Evolutionary conservation across 2,113 vertebrate species (phyloP).

Genomic region (Recurvirostra avosetta): DNA sequence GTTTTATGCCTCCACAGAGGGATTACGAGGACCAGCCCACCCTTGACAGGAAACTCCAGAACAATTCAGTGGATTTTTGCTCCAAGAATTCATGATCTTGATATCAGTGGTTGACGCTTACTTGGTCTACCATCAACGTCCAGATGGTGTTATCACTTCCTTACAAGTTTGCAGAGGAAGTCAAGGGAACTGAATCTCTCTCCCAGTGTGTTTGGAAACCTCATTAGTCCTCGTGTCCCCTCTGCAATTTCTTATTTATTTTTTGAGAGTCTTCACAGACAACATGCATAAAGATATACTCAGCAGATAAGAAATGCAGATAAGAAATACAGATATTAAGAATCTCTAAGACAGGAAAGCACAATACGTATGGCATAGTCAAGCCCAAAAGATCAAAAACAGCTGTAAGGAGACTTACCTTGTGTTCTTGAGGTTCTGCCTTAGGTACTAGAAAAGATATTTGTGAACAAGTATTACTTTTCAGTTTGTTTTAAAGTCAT

Average conservation of each 20-base stretch:
- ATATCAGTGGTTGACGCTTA: not conserved
- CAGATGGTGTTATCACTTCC: not conserved
- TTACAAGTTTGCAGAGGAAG: not conserved
- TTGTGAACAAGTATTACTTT: not conserved
- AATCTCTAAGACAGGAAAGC: not conserved
- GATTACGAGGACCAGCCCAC: not conserved
- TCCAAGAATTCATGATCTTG: not conserved
- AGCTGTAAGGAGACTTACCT: not conserved
- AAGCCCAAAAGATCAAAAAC: not conserved
- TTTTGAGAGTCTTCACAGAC: not conserved
- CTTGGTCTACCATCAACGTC: not conserved
- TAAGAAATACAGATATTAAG: not conserved
- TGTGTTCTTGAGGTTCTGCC: not conserved
- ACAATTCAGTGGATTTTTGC: not conserved
- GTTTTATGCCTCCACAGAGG: not conserved
- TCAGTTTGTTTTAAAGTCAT: not conserved
- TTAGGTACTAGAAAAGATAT: conserved; percentile 21
- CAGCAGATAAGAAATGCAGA: not conserved
- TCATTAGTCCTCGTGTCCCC: not conserved
- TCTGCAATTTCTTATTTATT: not conserved
- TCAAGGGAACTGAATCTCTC: not conserved
- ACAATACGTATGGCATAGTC: not conserved
- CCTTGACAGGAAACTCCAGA: not conserved
- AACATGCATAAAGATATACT: not conserved
- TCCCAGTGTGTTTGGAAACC: not conserved